Base-by-base conservation (phyloP, 2,797 vertebrate species). In the Hyperoplus immaculatus region DNA sequence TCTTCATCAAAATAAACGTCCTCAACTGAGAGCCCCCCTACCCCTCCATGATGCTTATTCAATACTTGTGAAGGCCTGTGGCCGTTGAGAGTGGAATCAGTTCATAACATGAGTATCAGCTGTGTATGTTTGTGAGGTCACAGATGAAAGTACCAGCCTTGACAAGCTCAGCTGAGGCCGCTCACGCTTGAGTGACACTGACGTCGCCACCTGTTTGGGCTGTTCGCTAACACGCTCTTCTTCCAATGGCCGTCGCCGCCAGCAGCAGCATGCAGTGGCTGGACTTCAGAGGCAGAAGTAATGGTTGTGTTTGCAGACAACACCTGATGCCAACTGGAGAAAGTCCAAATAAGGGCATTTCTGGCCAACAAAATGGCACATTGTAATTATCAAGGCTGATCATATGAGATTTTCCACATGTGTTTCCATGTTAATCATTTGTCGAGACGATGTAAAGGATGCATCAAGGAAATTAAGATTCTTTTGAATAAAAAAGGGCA, bases 131-230 rank as follows among this genome's bases (percentile, higher is more conserved):
- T 69, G 56, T 81, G 61, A 82, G 85, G 80, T 86, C 77, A 74
- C 80, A 71, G 77, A 80, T 81, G 75, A 77, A 63, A 59, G 72
- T 42, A 67, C 57, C 39, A 41, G 70, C 62, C 66, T 66, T 56
- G 78, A 87, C 85, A 77, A 74, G 77, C 89, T 87, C 85, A 86
- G 78, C 88, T 78, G 80, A 75, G 82, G 72, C 81, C 12, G 58
- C 77, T 82, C 76, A 82, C 72, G 89, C 86, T 57, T 78, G 86
- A 87, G 75, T 72, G 88, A 81, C 85, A 77, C 80, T 46, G 81
- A 79, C 74, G 67, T 80, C 29, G 80, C 87, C 91, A 91, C 91
- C 92, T 88, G 91, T 88, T 86, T 67, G 74, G 82, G 78, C 81
- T 80, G 86, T 89, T 89, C 90, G 83, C 78, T 82, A 86, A 88